Percentiles rank a stretch among this genome's conserved stretches.
phyloP scores from a whole-genome alignment of 2,888 invertebrate species.

The Himalopsyche anomala region DNA sequence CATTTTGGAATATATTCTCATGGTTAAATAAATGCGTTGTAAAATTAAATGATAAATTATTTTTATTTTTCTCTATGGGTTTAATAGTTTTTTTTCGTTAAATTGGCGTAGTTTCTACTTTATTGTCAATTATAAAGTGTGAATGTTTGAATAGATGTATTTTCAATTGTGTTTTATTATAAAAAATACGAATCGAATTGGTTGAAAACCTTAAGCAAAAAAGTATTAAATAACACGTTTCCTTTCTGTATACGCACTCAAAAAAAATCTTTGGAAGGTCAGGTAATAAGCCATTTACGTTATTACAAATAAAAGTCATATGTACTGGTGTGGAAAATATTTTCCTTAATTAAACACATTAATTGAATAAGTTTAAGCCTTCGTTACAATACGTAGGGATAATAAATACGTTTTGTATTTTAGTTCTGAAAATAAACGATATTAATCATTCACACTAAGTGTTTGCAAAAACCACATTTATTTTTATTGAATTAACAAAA shows the following conservation, averaged over 20 bases:
- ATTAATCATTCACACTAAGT: too few relatives aligned
- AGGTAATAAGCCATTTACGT: not conserved
- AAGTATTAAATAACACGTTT: not conserved
- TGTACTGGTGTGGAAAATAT: too few relatives aligned
- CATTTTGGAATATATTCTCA: too few relatives aligned
- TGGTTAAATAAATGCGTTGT: not conserved
- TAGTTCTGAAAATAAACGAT: too few relatives aligned
- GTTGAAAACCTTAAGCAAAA: not conserved
- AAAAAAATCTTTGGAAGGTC: not conserved
- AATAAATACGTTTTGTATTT: too few relatives aligned
- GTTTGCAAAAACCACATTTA: too few relatives aligned
- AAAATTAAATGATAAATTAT: not conserved
- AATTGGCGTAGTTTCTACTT: not conserved
- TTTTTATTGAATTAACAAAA: too few relatives aligned
- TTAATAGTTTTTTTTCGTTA: not conserved
- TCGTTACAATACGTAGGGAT: too few relatives aligned
- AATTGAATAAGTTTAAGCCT: too few relatives aligned
- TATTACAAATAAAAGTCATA: not conserved
- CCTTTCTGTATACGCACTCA: constrained; percentile 13
- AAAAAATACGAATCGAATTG: constrained; percentile 13
- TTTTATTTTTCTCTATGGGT: not conserved
- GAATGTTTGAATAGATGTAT: not conserved
- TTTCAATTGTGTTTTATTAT: not conserved
- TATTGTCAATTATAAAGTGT: constrained; percentile 26
- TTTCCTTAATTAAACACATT: too few relatives aligned